Conservation (phyloP, 2,888 invertebrate species). For the Cepaea hortensis region DNA sequence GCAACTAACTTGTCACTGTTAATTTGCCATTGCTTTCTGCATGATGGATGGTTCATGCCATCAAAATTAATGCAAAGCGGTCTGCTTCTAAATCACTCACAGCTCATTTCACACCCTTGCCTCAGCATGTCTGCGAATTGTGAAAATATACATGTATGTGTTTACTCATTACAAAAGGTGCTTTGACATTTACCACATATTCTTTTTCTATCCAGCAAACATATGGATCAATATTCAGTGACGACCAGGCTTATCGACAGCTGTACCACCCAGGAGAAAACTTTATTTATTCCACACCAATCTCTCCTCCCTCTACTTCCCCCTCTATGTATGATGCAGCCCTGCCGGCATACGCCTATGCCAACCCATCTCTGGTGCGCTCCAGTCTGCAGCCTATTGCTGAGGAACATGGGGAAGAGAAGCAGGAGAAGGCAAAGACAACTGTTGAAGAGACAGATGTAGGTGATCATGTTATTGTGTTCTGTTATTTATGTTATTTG, state of each 20-base stretch:
- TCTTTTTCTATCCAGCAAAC: constrained; percentile 55
- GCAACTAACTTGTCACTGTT: too few relatives aligned
- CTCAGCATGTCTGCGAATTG: too few relatives aligned
- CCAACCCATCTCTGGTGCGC: constrained; percentile 50
- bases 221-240: constrained; percentile 70
- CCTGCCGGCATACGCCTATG: constrained; percentile 39
- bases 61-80: too few relatives aligned
- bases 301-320: constrained; percentile 50
- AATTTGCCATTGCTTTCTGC: too few relatives aligned
- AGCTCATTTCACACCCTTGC: too few relatives aligned
- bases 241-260: constrained; percentile 69
- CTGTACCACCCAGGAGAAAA: constrained; percentile 68
- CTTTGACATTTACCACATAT: background rate
- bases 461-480: too few relatives aligned
- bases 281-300: constrained; percentile 59
- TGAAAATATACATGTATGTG: too few relatives aligned
- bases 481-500: background rate
- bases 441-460: background rate
- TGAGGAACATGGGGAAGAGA: constrained; percentile 53
- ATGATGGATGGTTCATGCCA: too few relatives aligned
- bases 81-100: too few relatives aligned
- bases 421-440: constrained; percentile 20
- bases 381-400: constrained; percentile 60
- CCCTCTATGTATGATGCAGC: constrained; percentile 45
- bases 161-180: too few relatives aligned